Base-by-base conservation (phyloP, 2,797 vertebrate species). In the Lepilemur septentrionalis region DNA sequence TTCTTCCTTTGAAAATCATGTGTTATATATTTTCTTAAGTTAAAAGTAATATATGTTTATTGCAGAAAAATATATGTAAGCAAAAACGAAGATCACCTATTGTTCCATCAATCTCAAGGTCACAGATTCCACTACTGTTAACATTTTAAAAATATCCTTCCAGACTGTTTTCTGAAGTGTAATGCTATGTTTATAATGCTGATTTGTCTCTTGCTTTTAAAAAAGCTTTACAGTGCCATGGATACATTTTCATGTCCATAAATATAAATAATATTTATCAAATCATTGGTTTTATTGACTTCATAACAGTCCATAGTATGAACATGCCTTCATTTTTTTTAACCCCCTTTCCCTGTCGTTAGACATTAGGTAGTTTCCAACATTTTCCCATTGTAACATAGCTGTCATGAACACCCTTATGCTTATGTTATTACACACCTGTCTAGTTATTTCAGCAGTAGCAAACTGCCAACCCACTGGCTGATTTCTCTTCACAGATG, bases 211-310 rank as follows among this genome's bases (percentile, higher is more conserved):
- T 89, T 91, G 69, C 52, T 86, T 95, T 95, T 57, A 15, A 59
- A 85, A 94, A 69, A 65, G 25, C 28, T 70, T 92, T 67, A 78
- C 81, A 79, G 28, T 95, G 61, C 80, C n/a, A 46, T 35, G 22
- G 30, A 50, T 79, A 76, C 55, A 91, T 59, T 93, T 96, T 35
- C 35, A 87, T 13, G 4, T 86, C 63, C 94, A 70, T 94, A 89
- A 91, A 48, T 80, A 86, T 4, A 97, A 50, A 52, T 94, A 50
- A 48, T 94, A 11, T 50, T 41, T 32, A 83, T 78, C 41, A 92
- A 76, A 92, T 65, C 43, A 70, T 52, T 93, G 85, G 57, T 70
- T 91, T 95, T 92, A 83, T 50, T 96, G 94, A 92, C 30, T 91
- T 95, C 55, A 63, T 78, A 20, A 81, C 43, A 69, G n/a, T 67